Evolutionary conservation across 2,888 invertebrate genomes (phyloP).

Genomic region (Harpalus rubripes): DNA sequence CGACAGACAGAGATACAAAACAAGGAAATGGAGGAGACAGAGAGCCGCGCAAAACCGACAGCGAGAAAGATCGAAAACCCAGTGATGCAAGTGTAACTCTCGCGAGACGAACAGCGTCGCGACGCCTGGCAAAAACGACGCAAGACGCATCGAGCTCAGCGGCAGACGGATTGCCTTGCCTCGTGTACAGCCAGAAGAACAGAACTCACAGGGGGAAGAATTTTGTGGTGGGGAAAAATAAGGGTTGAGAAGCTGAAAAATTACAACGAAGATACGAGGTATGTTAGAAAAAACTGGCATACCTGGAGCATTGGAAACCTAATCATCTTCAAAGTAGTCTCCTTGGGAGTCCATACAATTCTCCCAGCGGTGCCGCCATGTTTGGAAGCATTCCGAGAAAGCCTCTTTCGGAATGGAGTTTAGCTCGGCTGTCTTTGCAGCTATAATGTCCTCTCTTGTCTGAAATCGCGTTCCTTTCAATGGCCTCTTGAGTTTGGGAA

Average conservation of each 20-base stretch:
- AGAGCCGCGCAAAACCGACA: background rate
- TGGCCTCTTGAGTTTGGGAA: too few relatives aligned
- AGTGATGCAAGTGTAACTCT: constrained; percentile 41
- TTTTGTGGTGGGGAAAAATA: background rate
- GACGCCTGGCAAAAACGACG: constrained; percentile 41
- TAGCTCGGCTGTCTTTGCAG: too few relatives aligned
- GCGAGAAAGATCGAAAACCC: background rate
- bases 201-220: background rate
- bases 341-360: too few relatives aligned
- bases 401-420: too few relatives aligned
- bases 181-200: background rate
- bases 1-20: constrained; percentile 18
- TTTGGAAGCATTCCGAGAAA: too few relatives aligned
- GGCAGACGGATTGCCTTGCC: constrained; percentile 20
- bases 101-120: constrained; percentile 32
- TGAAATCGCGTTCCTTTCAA: too few relatives aligned
- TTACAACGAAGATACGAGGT: too few relatives aligned
- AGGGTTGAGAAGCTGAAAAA: background rate
- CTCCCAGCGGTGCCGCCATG: too few relatives aligned
- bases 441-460: too few relatives aligned
- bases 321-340: too few relatives aligned
- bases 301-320: too few relatives aligned
- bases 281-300: too few relatives aligned
- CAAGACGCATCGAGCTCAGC: constrained; percentile 12
- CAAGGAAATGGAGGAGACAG: background rate